Evolutionary conservation across 2,888 invertebrate species (phyloP).

Genomic region (Drosophila colorata): DNA sequence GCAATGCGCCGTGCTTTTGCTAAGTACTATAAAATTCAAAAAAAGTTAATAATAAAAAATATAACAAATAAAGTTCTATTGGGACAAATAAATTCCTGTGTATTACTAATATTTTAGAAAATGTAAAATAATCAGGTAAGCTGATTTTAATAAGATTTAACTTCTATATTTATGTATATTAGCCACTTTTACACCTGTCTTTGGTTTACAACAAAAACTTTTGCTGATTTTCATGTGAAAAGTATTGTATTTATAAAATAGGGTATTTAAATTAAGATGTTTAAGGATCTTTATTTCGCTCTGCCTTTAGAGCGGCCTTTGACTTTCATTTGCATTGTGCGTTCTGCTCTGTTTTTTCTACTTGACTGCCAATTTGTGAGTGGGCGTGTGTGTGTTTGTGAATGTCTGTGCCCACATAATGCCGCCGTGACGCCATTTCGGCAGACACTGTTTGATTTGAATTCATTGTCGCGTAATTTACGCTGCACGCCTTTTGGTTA

Average conservation of each 20-base stretch:
- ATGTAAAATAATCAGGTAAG: no score
- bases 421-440: slow-evolving; percentile 69
- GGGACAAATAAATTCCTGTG: no score
- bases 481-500: slow-evolving; percentile 55
- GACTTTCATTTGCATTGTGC: slow-evolving; percentile 48
- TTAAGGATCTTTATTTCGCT: neutral
- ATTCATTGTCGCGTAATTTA: slow-evolving; percentile 78
- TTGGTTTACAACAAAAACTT: no score
- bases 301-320: slow-evolving; percentile 11
- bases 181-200: no score
- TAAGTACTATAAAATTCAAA: no score
- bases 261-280: slow-evolving; percentile 6
- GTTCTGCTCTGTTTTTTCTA: slow-evolving; percentile 51
- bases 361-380: slow-evolving; percentile 25
- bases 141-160: no score
- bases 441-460: slow-evolving; percentile 81
- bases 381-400: slow-evolving; percentile 20
- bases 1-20: no score
- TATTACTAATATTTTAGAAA: no score
- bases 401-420: slow-evolving; percentile 69
- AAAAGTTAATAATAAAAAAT: no score
- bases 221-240: no score
- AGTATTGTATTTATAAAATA: neutral
- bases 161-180: no score
- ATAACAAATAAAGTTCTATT: no score